These are phyloP conservation scores for Desoria tigrina DNA, from an alignment of 2,888 invertebrate species.

Conservation along the genomic window DNA sequence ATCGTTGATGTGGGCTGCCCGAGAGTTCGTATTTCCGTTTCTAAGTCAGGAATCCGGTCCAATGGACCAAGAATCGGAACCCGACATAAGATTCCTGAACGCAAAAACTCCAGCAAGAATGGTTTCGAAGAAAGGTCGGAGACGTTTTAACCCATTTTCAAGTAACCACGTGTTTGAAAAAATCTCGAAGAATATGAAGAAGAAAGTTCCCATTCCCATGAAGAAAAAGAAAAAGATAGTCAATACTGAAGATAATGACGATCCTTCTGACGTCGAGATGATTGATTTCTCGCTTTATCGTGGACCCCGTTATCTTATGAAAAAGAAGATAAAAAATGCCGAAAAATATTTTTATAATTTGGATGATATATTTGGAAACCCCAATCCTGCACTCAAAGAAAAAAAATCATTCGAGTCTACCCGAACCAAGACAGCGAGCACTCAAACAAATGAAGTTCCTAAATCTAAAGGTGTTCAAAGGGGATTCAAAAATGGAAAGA, in stretches of 20 bases:
- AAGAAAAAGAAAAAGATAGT: constrained; percentile 7
- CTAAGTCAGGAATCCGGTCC: constrained; percentile 2
- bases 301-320: background rate
- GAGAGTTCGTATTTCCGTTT: constrained; percentile 15
- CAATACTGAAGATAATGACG: constrained; percentile 12
- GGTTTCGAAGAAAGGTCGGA: background rate
- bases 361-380: constrained; percentile 28
- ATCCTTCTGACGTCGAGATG: constrained; percentile 22
- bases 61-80: background rate
- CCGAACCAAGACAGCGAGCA: background rate
- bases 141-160: constrained; percentile 5
- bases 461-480: too few species aligned
- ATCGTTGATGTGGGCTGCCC: constrained; percentile 2
- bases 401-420: too few species aligned
- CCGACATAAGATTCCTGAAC: background rate
- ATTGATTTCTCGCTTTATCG: background rate
- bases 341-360: constrained; percentile 27
- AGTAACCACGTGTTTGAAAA: background rate
- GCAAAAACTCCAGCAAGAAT: background rate
- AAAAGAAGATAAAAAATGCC: constrained; percentile 11
- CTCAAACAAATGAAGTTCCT: too few species aligned
- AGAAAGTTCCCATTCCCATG: background rate
- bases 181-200: background rate
- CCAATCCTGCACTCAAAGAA: too few species aligned
- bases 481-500: too few species aligned